Percentiles rank a stretch among this genome's conserved stretches.
Conservation (phyloP, 2,888 invertebrate species). For the Mythimna ferrago region DNA sequence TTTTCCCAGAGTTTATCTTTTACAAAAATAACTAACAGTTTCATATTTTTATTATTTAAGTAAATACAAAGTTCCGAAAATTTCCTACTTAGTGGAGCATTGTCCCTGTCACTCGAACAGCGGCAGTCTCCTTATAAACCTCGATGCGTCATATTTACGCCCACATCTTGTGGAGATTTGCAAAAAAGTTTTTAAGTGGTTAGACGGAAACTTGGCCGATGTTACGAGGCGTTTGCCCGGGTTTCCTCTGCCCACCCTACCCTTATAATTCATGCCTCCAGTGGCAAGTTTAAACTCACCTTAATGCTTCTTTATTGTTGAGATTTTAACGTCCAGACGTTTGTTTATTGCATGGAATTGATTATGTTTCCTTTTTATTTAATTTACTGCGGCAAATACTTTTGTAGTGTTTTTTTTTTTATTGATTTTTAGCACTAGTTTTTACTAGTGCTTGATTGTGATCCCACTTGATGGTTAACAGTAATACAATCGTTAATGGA, state of each 20-base stretch:
- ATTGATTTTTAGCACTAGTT: no score
- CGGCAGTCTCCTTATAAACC: background rate
- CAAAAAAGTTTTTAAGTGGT: conserved; percentile 69
- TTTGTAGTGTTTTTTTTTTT: background rate
- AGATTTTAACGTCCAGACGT: conserved; percentile 51
- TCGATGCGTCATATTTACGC: conserved; percentile 24
- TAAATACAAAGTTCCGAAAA: background rate
- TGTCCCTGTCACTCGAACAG: background rate
- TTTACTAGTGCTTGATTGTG: no score
- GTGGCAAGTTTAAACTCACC: conserved; percentile 61
- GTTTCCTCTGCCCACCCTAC: conserved; percentile 60
- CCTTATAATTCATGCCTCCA: conserved; percentile 63
- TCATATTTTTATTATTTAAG: background rate
- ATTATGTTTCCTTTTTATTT: conserved; percentile 39
- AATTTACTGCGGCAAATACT: conserved; percentile 15
- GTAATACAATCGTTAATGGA: no score
- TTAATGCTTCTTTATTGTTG: conserved; percentile 63
- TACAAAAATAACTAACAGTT: no score
- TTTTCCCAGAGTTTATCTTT: no score
- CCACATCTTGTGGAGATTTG: conserved; percentile 58
- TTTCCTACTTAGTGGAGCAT: background rate
- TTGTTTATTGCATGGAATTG: conserved; percentile 59
- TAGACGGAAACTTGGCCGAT: conserved; percentile 58
- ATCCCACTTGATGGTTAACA: no score
- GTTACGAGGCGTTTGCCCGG: conserved; percentile 42